Evolutionary conservation across 2,797 vertebrate species (phyloP).

Genomic region (Hephaestus fuliginosus): DNA sequence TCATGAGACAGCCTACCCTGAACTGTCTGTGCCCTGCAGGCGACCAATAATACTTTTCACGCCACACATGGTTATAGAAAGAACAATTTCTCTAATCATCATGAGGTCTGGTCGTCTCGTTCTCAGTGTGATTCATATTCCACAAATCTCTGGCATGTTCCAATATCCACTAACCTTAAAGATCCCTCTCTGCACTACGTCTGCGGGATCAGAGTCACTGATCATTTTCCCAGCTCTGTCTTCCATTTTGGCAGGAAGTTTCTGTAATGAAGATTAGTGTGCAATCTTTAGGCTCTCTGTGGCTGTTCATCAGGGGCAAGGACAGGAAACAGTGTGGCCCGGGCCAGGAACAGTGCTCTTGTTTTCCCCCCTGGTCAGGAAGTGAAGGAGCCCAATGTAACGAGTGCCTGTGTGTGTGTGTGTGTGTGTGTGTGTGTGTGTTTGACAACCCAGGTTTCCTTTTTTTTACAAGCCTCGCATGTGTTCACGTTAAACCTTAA

Average conservation of each 20-base stretch:
- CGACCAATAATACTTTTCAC: constrained; percentile 35
- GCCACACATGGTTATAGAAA: constrained; percentile 37
- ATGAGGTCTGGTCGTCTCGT: constrained; percentile 27
- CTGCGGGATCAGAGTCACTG: constrained; percentile 37
- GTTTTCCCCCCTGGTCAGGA: constrained; percentile 72
- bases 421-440: constrained; percentile 37
- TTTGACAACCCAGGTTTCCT: constrained; percentile 54
- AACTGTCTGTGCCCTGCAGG: constrained; percentile 66
- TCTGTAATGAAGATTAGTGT: constrained; percentile 71
- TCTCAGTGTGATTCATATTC: constrained; percentile 40
- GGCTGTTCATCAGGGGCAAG: constrained; percentile 62
- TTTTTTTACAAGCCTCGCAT: constrained; percentile 54
- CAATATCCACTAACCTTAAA: not conserved
- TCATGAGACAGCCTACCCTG: constrained; percentile 33
- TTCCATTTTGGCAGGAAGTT: constrained; percentile 69
- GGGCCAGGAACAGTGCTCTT: constrained; percentile 72
- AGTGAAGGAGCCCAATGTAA: constrained; percentile 61
- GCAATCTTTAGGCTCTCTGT: constrained; percentile 62
- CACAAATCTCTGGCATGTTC: constrained; percentile 17
- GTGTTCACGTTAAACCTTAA: constrained; percentile 54
- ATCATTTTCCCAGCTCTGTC: constrained; percentile 67
- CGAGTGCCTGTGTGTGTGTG: constrained; percentile 48
- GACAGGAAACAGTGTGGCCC: constrained; percentile 73
- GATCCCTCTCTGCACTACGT: constrained; percentile 18
- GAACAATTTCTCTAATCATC: constrained; percentile 31